Evolutionary conservation across 2,797 vertebrate species (phyloP), one percentile per base, ranked within the genome.

Genomic region (Rhynchotus rufescens): DNA sequence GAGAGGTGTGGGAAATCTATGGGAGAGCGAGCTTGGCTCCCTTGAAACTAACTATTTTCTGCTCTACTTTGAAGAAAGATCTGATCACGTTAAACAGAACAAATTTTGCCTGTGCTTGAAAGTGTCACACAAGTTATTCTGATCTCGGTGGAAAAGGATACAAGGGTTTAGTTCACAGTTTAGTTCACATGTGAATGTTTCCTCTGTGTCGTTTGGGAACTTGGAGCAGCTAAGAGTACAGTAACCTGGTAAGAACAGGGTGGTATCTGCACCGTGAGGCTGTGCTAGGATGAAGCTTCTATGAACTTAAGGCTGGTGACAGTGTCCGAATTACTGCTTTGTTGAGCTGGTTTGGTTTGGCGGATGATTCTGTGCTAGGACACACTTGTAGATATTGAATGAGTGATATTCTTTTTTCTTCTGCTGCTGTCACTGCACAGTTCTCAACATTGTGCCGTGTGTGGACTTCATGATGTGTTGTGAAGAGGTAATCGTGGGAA

Each of bases 401-500:
- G 25, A 72, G 22, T 64, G 4, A 65, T 91, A 74, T 47, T 47
- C 22, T 47, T 44, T 40, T 30, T 69, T 36, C 17, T 3, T 69
- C 21, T 38, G 5, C 20, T 0, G 0, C 15, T 66, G 30, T 69
- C 23, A 68, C 0, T 0, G 40, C 49, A 30, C 0, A 7, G 56
- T 42, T 34, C 12, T 59, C 79, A 80, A 59, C 8, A 1, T 69
- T 25, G 34, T 0, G 0, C 36, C 30, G 10, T n/a, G 15, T 77
- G 66, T 65, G 12, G 69, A 51, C 67, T 89, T 92, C 2, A 71
- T 54, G 22, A 7, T 72, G 28, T 32, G 14, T 38, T 89, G 5
- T 30, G 75, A 80, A n/a, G 44, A 80, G 7, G 34, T 4, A 57
- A 14, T 49, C 25, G 1, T 38, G 36, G 38, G 59, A 85, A 71